phyloP scores from a whole-genome alignment of 2,113 vertebrate species.

The Nothocercus julius region DNA sequence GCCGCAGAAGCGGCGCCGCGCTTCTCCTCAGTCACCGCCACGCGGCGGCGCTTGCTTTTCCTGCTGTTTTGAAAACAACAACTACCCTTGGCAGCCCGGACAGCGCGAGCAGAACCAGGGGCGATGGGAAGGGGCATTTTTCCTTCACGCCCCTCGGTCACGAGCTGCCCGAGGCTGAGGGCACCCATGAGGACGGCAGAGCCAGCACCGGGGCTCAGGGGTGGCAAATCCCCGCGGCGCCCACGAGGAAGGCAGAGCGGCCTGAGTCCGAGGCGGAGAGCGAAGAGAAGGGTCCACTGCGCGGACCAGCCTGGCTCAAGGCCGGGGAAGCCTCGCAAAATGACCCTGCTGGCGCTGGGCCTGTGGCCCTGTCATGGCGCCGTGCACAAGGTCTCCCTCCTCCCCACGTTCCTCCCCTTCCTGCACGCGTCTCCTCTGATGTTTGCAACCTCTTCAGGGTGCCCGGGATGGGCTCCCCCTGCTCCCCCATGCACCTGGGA shows the following conservation, averaged over 20 bases:
- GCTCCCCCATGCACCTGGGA: background rate
- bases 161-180: fast-evolving
- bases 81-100: background rate
- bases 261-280: fast-evolving
- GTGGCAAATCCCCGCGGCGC: background rate
- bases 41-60: background rate
- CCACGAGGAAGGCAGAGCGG: fast-evolving
- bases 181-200: too few relatives aligned
- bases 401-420: background rate
- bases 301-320: too few relatives aligned
- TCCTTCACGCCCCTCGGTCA: fast-evolving
- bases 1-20: background rate
- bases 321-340: too few relatives aligned
- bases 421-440: too few relatives aligned
- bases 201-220: background rate
- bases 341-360: too few relatives aligned
- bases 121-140: background rate
- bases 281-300: too few relatives aligned
- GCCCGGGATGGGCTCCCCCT: background rate
- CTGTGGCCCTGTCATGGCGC: too few relatives aligned
- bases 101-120: fast-evolving
- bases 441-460: background rate
- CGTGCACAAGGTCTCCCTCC: background rate
- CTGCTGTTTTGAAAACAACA: background rate
- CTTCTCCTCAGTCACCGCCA: background rate